Conservation (phyloP, 2,797 vertebrate genomes). For the Capromys pilorides region DNA sequence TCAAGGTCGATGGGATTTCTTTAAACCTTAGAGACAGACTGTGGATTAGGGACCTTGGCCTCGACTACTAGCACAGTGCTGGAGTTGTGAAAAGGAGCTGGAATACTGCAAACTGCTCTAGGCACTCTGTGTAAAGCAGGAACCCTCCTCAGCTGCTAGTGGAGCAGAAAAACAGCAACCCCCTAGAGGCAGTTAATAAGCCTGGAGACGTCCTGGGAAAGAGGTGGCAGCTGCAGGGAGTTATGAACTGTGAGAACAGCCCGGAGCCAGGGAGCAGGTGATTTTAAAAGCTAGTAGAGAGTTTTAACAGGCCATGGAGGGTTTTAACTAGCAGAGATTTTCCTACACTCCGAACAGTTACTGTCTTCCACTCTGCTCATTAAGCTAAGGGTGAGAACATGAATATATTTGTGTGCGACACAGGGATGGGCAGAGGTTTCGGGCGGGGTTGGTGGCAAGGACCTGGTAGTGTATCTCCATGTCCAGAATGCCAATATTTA, state of each 20-base stretch:
- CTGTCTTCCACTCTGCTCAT: constrained; percentile 16
- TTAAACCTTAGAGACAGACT: not conserved
- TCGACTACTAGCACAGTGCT: not conserved
- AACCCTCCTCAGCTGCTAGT: not conserved
- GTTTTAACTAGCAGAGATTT: constrained; percentile 16
- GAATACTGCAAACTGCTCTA: not conserved
- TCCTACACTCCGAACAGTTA: not conserved
- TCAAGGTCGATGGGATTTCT: not conserved
- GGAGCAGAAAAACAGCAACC: not conserved
- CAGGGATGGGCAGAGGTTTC: not conserved
- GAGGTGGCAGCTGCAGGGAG: constrained; percentile 21
- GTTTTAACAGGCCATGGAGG: constrained; percentile 49
- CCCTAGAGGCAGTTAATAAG: constrained; percentile 21
- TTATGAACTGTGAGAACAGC: constrained; percentile 49
- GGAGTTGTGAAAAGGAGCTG: not conserved
- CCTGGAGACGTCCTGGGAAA: constrained; percentile 8
- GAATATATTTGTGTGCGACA: not conserved
- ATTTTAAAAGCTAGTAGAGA: constrained; percentile 57
- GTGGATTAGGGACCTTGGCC: not conserved
- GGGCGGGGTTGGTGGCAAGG: not conserved
- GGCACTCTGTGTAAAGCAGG: not conserved
- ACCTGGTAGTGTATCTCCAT: not conserved
- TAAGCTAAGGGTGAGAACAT: constrained; percentile 7
- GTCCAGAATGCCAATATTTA: not conserved
- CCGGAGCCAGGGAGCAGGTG: constrained; percentile 16